phyloP scores from a whole-genome alignment of 2,113 vertebrate genomes.

The Megaceryle torquata region DNA sequence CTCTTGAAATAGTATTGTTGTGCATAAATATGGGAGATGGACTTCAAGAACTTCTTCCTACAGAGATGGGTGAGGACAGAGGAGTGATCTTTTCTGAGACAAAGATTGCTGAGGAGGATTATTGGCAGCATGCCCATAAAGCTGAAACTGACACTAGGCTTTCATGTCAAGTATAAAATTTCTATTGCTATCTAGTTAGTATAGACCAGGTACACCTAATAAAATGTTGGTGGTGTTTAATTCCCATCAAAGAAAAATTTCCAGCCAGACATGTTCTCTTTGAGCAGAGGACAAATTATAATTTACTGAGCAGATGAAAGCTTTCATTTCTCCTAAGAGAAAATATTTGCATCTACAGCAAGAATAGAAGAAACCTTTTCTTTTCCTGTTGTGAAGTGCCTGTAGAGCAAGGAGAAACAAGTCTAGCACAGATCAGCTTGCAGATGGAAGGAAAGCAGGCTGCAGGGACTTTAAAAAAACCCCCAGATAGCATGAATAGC shows the following conservation, averaged over 20 bases:
- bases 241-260: neutral
- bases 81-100: neutral
- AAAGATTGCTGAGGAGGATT: neutral
- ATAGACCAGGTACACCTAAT: neutral
- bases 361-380: neutral
- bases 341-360: neutral
- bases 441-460: neutral
- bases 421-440: neutral
- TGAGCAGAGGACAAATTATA: neutral
- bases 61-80: neutral
- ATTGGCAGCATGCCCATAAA: neutral
- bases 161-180: neutral
- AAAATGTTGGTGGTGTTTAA: neutral
- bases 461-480: neutral
- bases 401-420: neutral
- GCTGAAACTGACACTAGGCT: neutral
- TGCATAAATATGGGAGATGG: constrained; percentile 19
- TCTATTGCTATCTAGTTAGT: neutral
- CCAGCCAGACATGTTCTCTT: neutral
- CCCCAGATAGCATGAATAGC: neutral
- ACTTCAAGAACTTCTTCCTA: neutral
- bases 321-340: neutral
- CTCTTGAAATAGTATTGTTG: constrained; percentile 42
- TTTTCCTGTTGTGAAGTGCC: neutral
- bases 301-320: neutral